Evolutionary conservation across 2,113 vertebrate genomes (phyloP), one percentile per base, ranked within the genome.

Genomic region (Prinia subflava): DNA sequence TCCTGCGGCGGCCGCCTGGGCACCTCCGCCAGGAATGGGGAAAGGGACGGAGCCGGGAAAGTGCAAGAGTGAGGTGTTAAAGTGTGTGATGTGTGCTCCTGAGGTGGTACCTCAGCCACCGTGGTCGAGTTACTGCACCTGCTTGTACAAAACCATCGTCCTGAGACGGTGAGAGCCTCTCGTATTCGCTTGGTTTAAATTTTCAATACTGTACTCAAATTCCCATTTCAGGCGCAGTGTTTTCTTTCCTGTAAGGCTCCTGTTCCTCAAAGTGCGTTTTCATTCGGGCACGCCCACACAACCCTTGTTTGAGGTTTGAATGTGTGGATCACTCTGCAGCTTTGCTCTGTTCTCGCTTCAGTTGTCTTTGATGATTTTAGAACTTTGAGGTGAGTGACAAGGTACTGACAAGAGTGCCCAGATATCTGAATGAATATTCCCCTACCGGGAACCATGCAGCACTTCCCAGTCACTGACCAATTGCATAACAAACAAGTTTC

Each of bases 51-150:
- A 3, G 20, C 37, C 24, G 15, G 31, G 39, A 16, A 3, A 8
- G 5, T 1, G 0, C 27, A 1, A 6, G 31, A 47, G 3, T 1
- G 35, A 4, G 8, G 44, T 1, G 33, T 10, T 19, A 1, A 14
- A 50, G 31, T 3, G 33, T 6, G 1, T 10, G 20, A 2, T 3
- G 11, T 8, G 30, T 5, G 11, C 24, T 28, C 19, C 57, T 8
- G 31, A 0, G 50, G 5, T 0, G 50, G 10, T 4, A 3, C 31
- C 37, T 8, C 4, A 8, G 52, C 2, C 2, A 1, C 19, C 4
- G 8, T 12, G 25, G 10, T 15, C 28, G 28, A 2, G 7, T 16
- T 8, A 19, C 65, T 22, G 46, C 23, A 0, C n/a, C 7, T 21
- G 4, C 21, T 0, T 2, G 5, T 2, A 6, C 55, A 30, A 21